Evolutionary conservation across 2,113 vertebrate species (phyloP), one percentile per base, ranked within the genome.

Genomic region (Morone saxatilis): DNA sequence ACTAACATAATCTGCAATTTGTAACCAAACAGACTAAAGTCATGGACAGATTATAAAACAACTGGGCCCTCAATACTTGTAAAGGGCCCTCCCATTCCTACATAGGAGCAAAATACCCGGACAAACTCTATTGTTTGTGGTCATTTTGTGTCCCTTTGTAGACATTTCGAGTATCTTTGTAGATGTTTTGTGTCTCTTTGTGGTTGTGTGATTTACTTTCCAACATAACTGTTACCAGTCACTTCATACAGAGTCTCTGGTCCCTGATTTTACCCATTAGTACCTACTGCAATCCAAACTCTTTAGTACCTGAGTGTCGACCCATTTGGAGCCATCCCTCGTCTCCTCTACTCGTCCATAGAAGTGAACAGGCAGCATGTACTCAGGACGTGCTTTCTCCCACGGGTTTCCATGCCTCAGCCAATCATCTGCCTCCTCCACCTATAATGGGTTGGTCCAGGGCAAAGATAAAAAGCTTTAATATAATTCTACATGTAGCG

Each of bases 371-470:
- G 98, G 98, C 75, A 99, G 85, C 97, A 98, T 99, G 95, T 97
- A 99, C 86, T 99, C 98, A 0, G 98, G 98, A 0, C 98, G 97
- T 3, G 98, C 96, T 72, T 99, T 99, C 92, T 99, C 98, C 98
- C 98, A 99, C 1, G 98, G 98, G 85, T 99, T 99, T 25, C 98
- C 98, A 0, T 99, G 95, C 76, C 98, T 93, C 76, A 99, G 96
- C 98, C 98, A 99, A 83, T 99, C 98, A 7, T 99, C 98, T 0
- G 98, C 97, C 86, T 99, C 98, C 78, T 99, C 98, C 60, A 98
- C 96, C 98, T 99, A 4, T 53, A 75, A 25, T 3, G n/a, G 13
- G 20, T 56, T 31, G 36, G 13, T 19, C 5, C 50, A 20, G 65
- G 50, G 31, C 6, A 65, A n/a, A 67, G 47, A 57, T 22, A 57